These are phyloP conservation scores for Nothoprocta perdicaria DNA, from an alignment of 2,113 vertebrate genomes.

Conservation along the genomic window DNA sequence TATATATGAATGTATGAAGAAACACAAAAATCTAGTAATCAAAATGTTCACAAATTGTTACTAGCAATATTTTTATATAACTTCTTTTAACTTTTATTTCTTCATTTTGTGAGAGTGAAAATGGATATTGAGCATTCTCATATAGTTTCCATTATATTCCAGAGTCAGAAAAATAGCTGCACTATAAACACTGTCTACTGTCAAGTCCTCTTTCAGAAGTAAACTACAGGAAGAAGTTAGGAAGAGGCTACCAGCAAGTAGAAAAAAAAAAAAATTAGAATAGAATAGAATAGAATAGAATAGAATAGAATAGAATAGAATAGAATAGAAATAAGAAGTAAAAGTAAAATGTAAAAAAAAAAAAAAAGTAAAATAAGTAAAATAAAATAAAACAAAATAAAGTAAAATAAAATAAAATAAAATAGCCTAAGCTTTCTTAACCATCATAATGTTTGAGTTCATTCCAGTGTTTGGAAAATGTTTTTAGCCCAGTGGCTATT, in stretches of 20 bases:
- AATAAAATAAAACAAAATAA: neutral
- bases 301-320: too few species aligned
- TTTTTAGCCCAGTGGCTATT: neutral
- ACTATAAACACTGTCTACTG: neutral
- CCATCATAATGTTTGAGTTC: neutral
- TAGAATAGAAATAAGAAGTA: too few species aligned
- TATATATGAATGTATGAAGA: neutral
- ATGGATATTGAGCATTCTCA: neutral
- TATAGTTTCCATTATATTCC: neutral
- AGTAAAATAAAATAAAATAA: neutral
- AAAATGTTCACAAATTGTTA: neutral
- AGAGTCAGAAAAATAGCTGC: neutral
- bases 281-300: too few species aligned
- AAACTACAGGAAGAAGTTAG: neutral
- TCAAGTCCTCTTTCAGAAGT: conserved; percentile 1
- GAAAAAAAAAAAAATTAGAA: neutral
- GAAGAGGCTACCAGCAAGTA: neutral
- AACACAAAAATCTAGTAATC: neutral
- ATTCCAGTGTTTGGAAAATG: neutral
- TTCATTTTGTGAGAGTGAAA: neutral
- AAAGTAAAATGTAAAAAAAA: neutral
- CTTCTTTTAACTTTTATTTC: neutral
- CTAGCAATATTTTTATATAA: neutral
- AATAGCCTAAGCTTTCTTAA: neutral
- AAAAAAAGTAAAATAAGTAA: neutral